Evolutionary conservation across 2,797 vertebrate species (phyloP).

Genomic region (Scleropages formosus): DNA sequence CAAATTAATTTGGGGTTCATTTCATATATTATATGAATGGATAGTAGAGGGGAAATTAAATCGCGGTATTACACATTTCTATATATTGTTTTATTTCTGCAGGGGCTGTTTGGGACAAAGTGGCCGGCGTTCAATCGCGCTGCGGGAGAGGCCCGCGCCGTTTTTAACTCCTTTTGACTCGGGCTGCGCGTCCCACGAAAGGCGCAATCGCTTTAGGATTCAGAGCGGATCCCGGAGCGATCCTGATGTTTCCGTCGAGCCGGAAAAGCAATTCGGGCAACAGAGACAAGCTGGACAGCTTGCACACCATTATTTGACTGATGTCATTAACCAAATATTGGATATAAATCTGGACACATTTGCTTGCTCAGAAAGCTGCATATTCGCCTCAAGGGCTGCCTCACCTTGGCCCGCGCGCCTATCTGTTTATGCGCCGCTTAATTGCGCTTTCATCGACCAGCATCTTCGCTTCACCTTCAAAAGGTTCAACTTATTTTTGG

Average conservation of each 20-base stretch:
- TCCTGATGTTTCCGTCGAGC: conserved; percentile 44
- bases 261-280: conserved; percentile 39
- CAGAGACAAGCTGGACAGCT: conserved; percentile 33
- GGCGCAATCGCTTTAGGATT: conserved; percentile 29
- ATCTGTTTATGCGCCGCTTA: conserved; percentile 40
- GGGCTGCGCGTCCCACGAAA: neutral
- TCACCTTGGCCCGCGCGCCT: conserved; percentile 43
- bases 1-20: conserved; percentile 81
- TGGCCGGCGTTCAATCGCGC: conserved; percentile 60
- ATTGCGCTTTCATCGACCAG: conserved; percentile 43
- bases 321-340: conserved; percentile 41
- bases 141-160: conserved; percentile 57
- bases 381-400: conserved; percentile 42
- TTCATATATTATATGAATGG: conserved; percentile 80
- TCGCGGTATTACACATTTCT: conserved; percentile 72
- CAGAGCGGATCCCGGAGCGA: conserved; percentile 37
- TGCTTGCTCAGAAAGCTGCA: conserved; percentile 38
- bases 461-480: conserved; percentile 36
- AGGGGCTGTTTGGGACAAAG: conserved; percentile 68
- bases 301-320: conserved; percentile 20
- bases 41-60: conserved; percentile 75
- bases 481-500: conserved; percentile 35
- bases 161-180: conserved; percentile 61
- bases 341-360: conserved; percentile 30
- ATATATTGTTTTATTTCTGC: conserved; percentile 75